Conservation (phyloP, 2,888 invertebrate genomes). For the Lasioglossum figueresi region DNA sequence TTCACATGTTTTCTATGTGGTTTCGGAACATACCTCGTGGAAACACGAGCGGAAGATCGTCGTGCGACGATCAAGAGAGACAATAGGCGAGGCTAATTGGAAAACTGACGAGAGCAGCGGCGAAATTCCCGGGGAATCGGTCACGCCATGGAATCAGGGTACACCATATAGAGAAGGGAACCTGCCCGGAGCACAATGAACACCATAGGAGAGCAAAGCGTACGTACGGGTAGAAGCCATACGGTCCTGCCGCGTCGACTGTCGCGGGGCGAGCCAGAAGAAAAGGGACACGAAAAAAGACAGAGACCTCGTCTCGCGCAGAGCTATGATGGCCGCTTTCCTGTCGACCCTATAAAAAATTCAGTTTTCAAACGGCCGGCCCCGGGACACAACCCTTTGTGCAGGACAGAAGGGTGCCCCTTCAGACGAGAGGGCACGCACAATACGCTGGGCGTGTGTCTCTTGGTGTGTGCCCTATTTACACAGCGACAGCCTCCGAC, state of each 20-base stretch:
- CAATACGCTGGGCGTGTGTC: slow-evolving; percentile 83
- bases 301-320: slow-evolving; percentile 57
- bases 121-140: background rate
- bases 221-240: slow-evolving; percentile 24
- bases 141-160: slow-evolving; percentile 5
- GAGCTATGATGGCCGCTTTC: slow-evolving; percentile 81
- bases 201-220: background rate
- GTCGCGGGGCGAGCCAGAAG: slow-evolving; percentile 27
- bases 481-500: slow-evolving; percentile 80
- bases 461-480: slow-evolving; percentile 83
- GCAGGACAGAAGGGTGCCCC: slow-evolving; percentile 79
- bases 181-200: background rate
- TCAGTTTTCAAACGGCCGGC: slow-evolving; percentile 73
- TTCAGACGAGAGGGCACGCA: slow-evolving; percentile 75
- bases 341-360: slow-evolving; percentile 81
- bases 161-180: background rate
- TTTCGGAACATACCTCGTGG: too few relatives aligned
- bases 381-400: slow-evolving; percentile 78
- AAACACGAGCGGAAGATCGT: background rate
- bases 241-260: slow-evolving; percentile 44
- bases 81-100: background rate
- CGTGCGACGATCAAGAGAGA: background rate
- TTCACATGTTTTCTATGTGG: too few relatives aligned
- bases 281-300: slow-evolving; percentile 34
- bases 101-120: background rate